phyloP scores from a whole-genome alignment of 2,113 vertebrate genomes.

The Odontophorus gujanensis region DNA sequence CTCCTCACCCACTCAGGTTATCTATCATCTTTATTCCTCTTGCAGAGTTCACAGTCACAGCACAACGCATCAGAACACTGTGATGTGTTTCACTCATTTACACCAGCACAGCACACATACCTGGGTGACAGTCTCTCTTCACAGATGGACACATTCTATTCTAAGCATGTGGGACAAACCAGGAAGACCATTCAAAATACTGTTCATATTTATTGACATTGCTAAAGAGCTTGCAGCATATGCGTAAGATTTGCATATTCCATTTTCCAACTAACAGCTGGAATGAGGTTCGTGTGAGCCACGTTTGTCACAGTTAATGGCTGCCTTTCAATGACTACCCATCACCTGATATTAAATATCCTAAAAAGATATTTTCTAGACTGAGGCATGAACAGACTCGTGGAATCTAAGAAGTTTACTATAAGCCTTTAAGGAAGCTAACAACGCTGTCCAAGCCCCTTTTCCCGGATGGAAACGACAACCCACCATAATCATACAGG shows the following conservation, averaged over 20 bases:
- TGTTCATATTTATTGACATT: background rate
- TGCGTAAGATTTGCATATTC: constrained; percentile 44
- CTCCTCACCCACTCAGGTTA: background rate
- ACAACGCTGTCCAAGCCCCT: constrained; percentile 72
- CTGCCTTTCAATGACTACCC: constrained; percentile 3
- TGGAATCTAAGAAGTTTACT: constrained; percentile 42
- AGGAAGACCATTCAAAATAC: background rate
- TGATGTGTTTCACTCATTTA: background rate
- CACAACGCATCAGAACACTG: background rate
- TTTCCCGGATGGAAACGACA: constrained; percentile 78
- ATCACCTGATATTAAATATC: constrained; percentile 33
- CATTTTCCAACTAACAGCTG: constrained; percentile 43
- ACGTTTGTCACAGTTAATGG: background rate
- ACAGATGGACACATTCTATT: background rate
- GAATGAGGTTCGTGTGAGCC: constrained; percentile 32
- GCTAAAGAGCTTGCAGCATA: constrained; percentile 54
- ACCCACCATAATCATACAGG: constrained; percentile 68
- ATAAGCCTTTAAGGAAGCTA: constrained; percentile 78
- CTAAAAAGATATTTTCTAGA: constrained; percentile 57
- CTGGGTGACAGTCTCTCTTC: background rate
- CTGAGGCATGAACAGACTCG: constrained; percentile 36
- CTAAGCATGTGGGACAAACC: background rate
- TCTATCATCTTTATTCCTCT: background rate
- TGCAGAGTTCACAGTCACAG: background rate
- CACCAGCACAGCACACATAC: background rate